phyloP scores from a whole-genome alignment of 2,113 vertebrate species.

The Brachionichthys hirsutus region DNA sequence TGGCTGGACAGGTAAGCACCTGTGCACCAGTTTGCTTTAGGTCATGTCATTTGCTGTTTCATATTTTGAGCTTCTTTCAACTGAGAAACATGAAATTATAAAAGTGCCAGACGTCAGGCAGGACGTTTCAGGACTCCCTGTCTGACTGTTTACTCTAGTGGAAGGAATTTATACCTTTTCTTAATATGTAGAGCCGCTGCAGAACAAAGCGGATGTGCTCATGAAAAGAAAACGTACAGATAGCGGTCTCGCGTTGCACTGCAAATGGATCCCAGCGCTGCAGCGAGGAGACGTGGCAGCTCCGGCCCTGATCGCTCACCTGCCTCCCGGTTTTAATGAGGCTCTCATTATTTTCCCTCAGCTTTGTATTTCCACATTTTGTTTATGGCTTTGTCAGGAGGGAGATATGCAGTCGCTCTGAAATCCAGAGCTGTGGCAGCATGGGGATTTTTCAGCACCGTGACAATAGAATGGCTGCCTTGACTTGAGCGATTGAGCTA shows the following conservation, averaged over 20 bases:
- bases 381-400: conserved; percentile 89
- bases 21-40: background rate
- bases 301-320: conserved; percentile 94
- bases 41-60: conserved; percentile 8
- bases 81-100: conserved; percentile 11
- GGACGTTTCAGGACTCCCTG: conserved; percentile 18
- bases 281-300: conserved; percentile 79
- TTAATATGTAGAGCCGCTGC: background rate
- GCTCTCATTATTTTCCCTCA: conserved; percentile 88
- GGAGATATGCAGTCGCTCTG: conserved; percentile 92
- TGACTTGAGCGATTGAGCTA: conserved; percentile 99
- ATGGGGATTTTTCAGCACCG: conserved; percentile 89
- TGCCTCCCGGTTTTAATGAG: conserved; percentile 78
- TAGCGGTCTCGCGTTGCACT: conserved; percentile 19
- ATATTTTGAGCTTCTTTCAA: background rate
- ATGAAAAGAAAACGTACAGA: conserved; percentile 7
- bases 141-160: too few species aligned
- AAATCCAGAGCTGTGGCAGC: conserved; percentile 90
- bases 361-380: conserved; percentile 87
- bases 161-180: background rate
- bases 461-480: conserved; percentile 96
- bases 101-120: background rate
- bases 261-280: conserved; percentile 60
- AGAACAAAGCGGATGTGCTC: conserved; percentile 26
- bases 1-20: conserved; percentile 90